Conservation (phyloP, 2,113 vertebrate genomes). For the Morone saxatilis region DNA sequence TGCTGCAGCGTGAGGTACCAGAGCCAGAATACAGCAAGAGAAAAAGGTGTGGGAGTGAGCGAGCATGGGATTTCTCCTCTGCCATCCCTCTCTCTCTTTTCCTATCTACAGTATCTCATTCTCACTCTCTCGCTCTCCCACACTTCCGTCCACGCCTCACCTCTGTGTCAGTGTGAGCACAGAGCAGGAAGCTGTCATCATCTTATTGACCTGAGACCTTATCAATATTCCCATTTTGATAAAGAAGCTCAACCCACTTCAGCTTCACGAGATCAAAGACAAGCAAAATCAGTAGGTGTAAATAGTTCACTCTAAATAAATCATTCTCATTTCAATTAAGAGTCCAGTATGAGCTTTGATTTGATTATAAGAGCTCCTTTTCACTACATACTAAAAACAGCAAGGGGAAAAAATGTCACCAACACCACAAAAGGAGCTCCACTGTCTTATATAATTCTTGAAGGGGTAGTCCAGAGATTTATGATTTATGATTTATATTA, state of each 20-base stretch:
- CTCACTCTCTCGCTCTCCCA: slow-evolving; percentile 49
- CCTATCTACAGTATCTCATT: slow-evolving; percentile 41
- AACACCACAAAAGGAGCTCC: background rate
- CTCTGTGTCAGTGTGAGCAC: slow-evolving; percentile 37
- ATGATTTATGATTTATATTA: background rate
- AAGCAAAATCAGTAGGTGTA: background rate
- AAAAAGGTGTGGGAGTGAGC: slow-evolving; percentile 86
- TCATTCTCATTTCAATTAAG: background rate
- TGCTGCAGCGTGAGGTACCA: slow-evolving; percentile 70
- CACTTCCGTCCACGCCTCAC: slow-evolving; percentile 73
- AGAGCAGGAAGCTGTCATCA: slow-evolving; percentile 48
- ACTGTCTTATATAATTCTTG: background rate
- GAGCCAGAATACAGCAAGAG: slow-evolving; percentile 77
- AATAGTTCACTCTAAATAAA: background rate
- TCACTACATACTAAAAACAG: background rate
- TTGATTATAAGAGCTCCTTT: background rate
- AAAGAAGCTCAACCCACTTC: background rate
- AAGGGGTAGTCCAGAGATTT: background rate
- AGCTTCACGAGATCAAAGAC: background rate
- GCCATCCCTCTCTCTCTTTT: slow-evolving; percentile 45
- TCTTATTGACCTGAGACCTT: slow-evolving; percentile 20
- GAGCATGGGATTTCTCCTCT: slow-evolving; percentile 74
- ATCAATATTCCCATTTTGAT: background rate
- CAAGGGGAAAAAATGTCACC: background rate
- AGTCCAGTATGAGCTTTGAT: background rate